A percentile compares a stretch with the other conserved stretches of the same genome.
phyloP scores from a whole-genome alignment of 1,140 invertebrate genomes.

The Zaprionus ghesquierei region DNA sequence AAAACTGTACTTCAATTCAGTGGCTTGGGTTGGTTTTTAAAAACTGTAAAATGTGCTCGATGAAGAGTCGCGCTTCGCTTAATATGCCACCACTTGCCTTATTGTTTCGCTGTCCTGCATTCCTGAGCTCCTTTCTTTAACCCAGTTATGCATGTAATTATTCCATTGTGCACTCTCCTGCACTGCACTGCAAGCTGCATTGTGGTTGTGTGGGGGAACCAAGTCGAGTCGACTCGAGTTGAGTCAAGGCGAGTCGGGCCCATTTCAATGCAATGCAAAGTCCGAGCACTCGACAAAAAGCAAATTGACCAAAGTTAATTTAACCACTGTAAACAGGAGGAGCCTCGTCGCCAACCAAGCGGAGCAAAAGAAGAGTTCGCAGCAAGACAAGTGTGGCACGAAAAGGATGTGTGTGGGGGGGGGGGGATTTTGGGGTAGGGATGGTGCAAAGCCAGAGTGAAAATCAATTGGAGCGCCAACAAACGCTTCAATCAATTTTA shows the following conservation, averaged over 20 bases:
- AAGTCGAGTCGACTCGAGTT: neutral
- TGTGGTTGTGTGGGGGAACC: neutral
- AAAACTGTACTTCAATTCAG: too few species aligned
- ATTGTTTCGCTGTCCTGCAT: neutral
- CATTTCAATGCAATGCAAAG: conserved; percentile 36
- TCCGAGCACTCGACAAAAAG: conserved; percentile 56
- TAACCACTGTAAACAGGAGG: conserved; percentile 72
- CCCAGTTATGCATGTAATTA: conserved; percentile 7
- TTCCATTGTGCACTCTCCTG: conserved; percentile 3
- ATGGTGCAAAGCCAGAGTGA: conserved; percentile 22
- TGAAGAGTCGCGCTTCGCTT: too few species aligned
- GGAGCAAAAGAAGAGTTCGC: conserved; percentile 7
- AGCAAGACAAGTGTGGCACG: neutral
- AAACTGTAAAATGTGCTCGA: too few species aligned
- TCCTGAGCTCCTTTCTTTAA: neutral
- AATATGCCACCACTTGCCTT: neutral
- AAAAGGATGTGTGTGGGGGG: neutral
- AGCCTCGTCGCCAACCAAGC: conserved; percentile 35
- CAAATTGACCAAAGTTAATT: conserved; percentile 81
- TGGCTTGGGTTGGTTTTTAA: too few species aligned
- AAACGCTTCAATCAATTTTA: conserved; percentile 81
- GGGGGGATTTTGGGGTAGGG: neutral
- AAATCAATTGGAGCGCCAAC: conserved; percentile 77
- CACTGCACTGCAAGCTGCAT: neutral
- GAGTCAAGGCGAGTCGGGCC: neutral